Evolutionary conservation across 2,888 invertebrate genomes (phyloP), one percentile per base, ranked within the genome.

Genomic region (Keiferia lycopersicella): DNA sequence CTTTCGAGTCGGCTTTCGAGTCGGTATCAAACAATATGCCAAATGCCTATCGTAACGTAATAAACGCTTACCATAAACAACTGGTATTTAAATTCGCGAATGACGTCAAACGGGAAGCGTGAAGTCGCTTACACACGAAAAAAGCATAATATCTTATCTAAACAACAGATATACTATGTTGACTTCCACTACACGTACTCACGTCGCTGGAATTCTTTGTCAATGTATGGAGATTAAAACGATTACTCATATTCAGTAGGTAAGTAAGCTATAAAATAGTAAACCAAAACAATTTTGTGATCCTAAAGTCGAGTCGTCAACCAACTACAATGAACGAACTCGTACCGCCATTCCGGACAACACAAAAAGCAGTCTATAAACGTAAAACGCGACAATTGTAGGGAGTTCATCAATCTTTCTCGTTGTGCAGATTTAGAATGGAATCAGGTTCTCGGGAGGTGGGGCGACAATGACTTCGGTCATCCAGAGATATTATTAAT

Each of bases 401-500:
- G 72, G 78, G 84, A 91, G 89, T 91, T 87, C 87, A 87, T 87
- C 89, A 89, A 91, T 91, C 90, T 88, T 88, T 81, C 76, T 78
- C 77, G 80, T 82, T 82, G 84, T n/a, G n/a, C n/a, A n/a, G n/a
- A 84, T 83, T 83, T 83, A 82, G 81, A 77, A 76, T 80, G 73
- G 78, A 79, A 81, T 81, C 76, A 18, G 20, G 22, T 0, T 20
- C 48, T 51, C 20, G 79, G 71, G 26, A 78, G 78, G 78, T 75
- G 76, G 78, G 68, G 79, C 78, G 83, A 90, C 89, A 90, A 90
- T 88, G 81, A 85, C 86, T 86, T 76, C 86, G 90, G 91, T 89
- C 91, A 90, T 87, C 87, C 84, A 89, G 86, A 83, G 84, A 91
- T 87, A 89, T 91, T 91, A 91, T 89, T 91, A 91, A 91, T 91